phyloP scores from a whole-genome alignment of 2,888 invertebrate genomes.

The Odontocolon sp. region DNA sequence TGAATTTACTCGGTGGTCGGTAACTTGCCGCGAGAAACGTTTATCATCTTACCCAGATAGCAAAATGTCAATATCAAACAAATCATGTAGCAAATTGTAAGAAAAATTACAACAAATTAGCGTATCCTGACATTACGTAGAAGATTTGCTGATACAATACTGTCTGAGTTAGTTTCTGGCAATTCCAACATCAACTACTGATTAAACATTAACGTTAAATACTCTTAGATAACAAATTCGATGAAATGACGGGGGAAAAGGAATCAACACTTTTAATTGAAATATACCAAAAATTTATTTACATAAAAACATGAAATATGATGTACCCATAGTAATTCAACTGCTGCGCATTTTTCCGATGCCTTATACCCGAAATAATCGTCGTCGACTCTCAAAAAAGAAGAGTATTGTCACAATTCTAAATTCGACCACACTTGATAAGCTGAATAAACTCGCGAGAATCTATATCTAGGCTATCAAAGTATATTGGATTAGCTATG shows the following conservation, averaged over 20 bases:
- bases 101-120: no score
- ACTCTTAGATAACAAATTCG: neutral
- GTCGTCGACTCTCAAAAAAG: slow-evolving; percentile 24
- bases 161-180: no score
- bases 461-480: slow-evolving; percentile 56
- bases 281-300: slow-evolving; percentile 80
- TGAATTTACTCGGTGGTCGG: slow-evolving; percentile 27
- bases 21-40: slow-evolving; percentile 27
- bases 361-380: slow-evolving; percentile 55
- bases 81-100: no score
- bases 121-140: no score
- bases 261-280: slow-evolving; percentile 64
- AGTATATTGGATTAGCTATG: slow-evolving; percentile 62
- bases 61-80: no score
- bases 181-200: no score
- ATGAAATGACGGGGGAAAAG: slow-evolving; percentile 16
- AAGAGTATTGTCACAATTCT: slow-evolving; percentile 72
- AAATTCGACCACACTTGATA: slow-evolving; percentile 64
- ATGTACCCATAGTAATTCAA: slow-evolving; percentile 76
- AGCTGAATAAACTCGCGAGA: slow-evolving; percentile 57
- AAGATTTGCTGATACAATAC: no score
- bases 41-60: no score
- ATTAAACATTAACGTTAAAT: no score
- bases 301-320: slow-evolving; percentile 79
- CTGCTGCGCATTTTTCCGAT: slow-evolving; percentile 72